phyloP scores from a whole-genome alignment of 2,113 vertebrate genomes.

The Sceloporus undulatus region DNA sequence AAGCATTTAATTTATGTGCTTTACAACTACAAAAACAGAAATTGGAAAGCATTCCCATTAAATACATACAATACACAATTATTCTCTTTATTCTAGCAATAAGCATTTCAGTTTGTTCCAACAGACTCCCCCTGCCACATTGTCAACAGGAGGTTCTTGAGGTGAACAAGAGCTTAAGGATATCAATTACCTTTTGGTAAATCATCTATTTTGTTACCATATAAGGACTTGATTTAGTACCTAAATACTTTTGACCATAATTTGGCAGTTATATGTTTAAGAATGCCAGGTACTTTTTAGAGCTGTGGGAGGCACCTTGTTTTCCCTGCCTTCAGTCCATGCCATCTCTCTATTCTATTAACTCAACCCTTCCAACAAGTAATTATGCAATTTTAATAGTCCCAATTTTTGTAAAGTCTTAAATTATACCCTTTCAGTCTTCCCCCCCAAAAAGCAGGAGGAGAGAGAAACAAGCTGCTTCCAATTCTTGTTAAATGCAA shows the following conservation, averaged over 20 bases:
- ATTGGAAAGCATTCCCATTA: not conserved
- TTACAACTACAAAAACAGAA: not conserved
- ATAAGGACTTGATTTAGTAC: not conserved
- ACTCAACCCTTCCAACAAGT: not conserved
- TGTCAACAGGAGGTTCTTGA: not conserved
- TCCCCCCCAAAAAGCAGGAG: not conserved
- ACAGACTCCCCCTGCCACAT: not conserved
- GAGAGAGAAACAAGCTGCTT: not conserved
- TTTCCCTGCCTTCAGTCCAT: not conserved
- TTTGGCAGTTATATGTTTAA: not conserved
- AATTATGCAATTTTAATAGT: not conserved
- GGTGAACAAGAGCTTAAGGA: not conserved
- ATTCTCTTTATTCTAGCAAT: not conserved
- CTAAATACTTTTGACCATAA: not conserved
- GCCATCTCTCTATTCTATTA: not conserved
- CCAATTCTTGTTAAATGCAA: not conserved
- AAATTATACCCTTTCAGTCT: not conserved
- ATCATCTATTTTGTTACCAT: not conserved
- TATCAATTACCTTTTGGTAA: conserved; percentile 15
- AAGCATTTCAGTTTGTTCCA: not conserved
- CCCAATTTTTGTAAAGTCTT: not conserved
- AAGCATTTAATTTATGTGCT: not conserved
- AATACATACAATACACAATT: not conserved
- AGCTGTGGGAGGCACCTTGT: not conserved
- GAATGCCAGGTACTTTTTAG: not conserved